Conservation (phyloP, 2,888 invertebrate genomes). For the Lepidochrysops patricia region DNA sequence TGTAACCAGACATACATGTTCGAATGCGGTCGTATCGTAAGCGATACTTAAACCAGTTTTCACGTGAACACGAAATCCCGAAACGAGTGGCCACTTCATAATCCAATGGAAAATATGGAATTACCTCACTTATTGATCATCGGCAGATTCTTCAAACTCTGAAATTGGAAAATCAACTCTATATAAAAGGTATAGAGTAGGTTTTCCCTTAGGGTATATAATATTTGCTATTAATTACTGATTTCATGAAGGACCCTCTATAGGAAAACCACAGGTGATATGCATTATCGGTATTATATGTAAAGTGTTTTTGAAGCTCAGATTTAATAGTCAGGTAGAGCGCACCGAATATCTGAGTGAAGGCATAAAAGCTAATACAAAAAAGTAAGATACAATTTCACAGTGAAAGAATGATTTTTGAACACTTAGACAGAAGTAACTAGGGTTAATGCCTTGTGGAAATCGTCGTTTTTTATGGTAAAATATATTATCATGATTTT, state of each 20-base stretch:
- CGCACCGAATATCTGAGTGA: no score
- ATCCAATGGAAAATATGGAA: background rate
- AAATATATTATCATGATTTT: no score
- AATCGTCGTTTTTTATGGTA: no score
- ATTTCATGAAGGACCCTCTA: background rate
- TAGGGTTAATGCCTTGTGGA: no score
- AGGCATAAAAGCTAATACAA: no score
- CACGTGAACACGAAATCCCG: background rate
- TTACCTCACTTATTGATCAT: background rate
- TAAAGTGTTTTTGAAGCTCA: background rate
- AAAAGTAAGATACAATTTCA: background rate
- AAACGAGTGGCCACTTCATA: background rate
- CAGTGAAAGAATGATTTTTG: no score
- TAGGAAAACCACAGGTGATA: background rate
- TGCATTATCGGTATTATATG: background rate
- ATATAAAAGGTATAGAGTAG: background rate
- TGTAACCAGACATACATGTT: no score
- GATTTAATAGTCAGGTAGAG: no score
- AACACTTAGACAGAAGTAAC: no score
- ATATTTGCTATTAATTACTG: background rate
- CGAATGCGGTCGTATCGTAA: no score
- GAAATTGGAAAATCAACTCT: background rate
- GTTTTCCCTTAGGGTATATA: background rate
- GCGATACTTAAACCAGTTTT: no score
- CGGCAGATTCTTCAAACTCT: background rate